These are phyloP conservation scores for Brachylomia viminalis DNA, from an alignment of 2,888 invertebrate genomes.

Conservation along the genomic window DNA sequence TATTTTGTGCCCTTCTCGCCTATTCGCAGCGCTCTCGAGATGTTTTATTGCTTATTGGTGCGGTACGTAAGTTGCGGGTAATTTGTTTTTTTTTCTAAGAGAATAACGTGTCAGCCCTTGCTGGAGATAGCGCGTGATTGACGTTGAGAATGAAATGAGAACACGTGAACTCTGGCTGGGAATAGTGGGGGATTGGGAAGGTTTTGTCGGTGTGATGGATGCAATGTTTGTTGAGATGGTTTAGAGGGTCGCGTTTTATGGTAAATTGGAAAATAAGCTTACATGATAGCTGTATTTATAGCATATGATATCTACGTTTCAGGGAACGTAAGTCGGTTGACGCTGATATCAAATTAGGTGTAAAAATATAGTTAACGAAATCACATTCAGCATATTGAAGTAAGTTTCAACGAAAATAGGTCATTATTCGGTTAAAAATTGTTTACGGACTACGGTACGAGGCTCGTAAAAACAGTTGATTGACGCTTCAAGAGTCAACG, in stretches of 20 bases:
- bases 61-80: conserved; percentile 58
- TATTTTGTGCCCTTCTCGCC: not conserved
- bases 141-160: conserved; percentile 47
- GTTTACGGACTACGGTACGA: not conserved
- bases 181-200: conserved; percentile 23
- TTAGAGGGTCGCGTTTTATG: conserved; percentile 26
- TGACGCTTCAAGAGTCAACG: not conserved
- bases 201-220: conserved; percentile 19
- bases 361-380: not conserved
- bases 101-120: conserved; percentile 61
- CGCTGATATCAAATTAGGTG: not conserved
- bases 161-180: conserved; percentile 28
- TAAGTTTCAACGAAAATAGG: not conserved
- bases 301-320: not conserved
- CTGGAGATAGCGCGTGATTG: conserved; percentile 54
- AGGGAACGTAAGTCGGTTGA: not conserved
- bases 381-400: not conserved
- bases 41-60: conserved; percentile 71
- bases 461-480: not conserved
- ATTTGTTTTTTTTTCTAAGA: conserved; percentile 61
- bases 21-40: conserved; percentile 40
- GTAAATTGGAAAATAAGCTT: conserved; percentile 21
- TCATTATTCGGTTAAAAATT: not conserved
- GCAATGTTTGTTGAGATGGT: conserved; percentile 32
- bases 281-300: conserved; percentile 4